A percentile compares a stretch with the other conserved stretches of the same genome.
These are phyloP conservation scores for Typhlichthys subterraneus DNA, from an alignment of 2,797 vertebrate genomes.

Conservation along the genomic window DNA sequence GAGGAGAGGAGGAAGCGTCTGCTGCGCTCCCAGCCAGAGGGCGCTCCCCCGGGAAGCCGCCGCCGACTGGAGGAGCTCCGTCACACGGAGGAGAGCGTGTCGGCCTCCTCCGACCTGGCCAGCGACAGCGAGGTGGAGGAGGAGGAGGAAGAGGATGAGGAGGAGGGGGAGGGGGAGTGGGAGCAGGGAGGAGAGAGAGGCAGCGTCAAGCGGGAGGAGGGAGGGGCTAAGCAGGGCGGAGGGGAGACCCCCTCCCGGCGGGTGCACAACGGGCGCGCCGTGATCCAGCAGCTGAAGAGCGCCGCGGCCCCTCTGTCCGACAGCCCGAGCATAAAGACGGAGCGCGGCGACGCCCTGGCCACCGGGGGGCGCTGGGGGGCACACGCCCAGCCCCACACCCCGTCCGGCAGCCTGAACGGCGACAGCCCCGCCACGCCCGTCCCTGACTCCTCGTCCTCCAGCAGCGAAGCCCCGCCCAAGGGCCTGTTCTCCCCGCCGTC, in stretches of 20 bases:
- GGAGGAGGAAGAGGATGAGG: constrained; percentile 69
- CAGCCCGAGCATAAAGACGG: constrained; percentile 79
- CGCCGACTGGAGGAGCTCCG: constrained; percentile 73
- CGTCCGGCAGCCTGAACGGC: constrained; percentile 75
- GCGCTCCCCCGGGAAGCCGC: constrained; percentile 67
- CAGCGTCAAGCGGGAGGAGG: constrained; percentile 45
- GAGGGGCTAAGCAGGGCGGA: constrained; percentile 47
- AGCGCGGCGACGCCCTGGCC: constrained; percentile 72
- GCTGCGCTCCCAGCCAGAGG: constrained; percentile 68
- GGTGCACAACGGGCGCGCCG: constrained; percentile 76
- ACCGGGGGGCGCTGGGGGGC: constrained; percentile 66
- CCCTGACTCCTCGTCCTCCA: constrained; percentile 73
- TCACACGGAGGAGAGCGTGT: constrained; percentile 72
- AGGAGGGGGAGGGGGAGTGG: constrained; percentile 60
- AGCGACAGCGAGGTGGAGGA: constrained; percentile 79
- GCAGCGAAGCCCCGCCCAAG: constrained; percentile 70
- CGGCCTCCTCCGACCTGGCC: constrained; percentile 74
- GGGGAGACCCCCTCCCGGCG: constrained; percentile 46
- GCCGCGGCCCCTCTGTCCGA: constrained; percentile 62
- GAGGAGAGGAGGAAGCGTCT: constrained; percentile 78
- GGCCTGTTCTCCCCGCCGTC: constrained; percentile 78
- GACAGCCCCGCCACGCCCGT: constrained; percentile 75
- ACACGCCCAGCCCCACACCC: constrained; percentile 63
- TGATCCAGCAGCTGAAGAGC: constrained; percentile 84
- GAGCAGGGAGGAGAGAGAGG: constrained; percentile 52